Evolutionary conservation across 2,888 invertebrate species (phyloP).

Genomic region (Epiblema foenella): DNA sequence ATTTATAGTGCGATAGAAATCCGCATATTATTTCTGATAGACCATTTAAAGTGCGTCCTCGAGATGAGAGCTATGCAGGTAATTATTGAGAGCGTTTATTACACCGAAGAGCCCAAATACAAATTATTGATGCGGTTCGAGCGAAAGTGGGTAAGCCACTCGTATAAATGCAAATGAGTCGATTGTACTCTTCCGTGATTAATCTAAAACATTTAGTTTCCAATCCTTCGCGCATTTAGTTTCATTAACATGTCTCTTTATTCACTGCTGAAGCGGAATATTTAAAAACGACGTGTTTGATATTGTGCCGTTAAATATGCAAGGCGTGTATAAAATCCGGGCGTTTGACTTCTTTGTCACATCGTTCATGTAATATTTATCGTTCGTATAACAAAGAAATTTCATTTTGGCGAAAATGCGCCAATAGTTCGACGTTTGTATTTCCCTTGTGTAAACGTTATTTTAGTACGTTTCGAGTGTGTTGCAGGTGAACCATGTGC

Average conservation of each 20-base stretch:
- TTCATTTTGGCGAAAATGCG: constrained; percentile 79
- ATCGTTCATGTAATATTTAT: constrained; percentile 79
- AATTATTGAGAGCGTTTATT: constrained; percentile 39
- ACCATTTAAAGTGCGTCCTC: not conserved
- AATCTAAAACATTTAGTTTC: constrained; percentile 72
- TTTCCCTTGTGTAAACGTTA: constrained; percentile 83
- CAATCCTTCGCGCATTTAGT: constrained; percentile 56
- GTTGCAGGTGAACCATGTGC: constrained; percentile 77
- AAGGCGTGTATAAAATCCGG: constrained; percentile 57
- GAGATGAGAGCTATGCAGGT: constrained; percentile 23
- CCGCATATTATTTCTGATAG: not conserved
- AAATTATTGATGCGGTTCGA: constrained; percentile 63
- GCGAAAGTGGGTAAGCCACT: constrained; percentile 61
- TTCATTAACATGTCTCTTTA: constrained; percentile 48
- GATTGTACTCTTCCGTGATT: constrained; percentile 72
- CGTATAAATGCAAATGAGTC: constrained; percentile 76
- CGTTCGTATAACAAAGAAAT: constrained; percentile 78
- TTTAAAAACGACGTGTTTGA: constrained; percentile 31
- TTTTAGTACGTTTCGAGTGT: constrained; percentile 68
- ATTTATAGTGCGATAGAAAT: not conserved
- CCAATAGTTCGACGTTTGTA: constrained; percentile 83
- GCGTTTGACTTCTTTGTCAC: constrained; percentile 74
- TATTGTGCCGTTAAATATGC: constrained; percentile 59
- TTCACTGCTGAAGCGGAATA: constrained; percentile 12
- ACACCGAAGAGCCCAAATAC: constrained; percentile 40